Evolutionary conservation across 2,797 vertebrate genomes (phyloP).

Genomic region (Gymnodraco acuticeps): DNA sequence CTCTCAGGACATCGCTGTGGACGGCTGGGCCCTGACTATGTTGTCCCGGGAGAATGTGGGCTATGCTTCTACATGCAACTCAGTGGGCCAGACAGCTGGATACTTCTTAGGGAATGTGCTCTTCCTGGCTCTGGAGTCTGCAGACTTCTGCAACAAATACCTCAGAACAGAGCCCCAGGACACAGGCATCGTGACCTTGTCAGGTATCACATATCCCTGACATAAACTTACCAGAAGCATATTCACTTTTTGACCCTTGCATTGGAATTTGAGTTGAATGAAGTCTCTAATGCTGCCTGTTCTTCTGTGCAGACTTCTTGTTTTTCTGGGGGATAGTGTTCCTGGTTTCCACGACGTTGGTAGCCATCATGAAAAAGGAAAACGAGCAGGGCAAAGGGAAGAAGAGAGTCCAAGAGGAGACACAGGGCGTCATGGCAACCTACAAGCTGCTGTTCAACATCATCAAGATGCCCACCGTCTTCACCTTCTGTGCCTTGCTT

Average conservation of each 20-base stretch:
- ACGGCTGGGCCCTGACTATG: constrained; percentile 99
- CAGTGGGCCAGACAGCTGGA: constrained; percentile 97
- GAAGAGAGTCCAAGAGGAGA: constrained; percentile 86
- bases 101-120: constrained; percentile 98
- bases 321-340: constrained; percentile 97
- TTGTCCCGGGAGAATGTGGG: constrained; percentile 96
- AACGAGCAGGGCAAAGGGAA: constrained; percentile 72
- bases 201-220: constrained; percentile 60
- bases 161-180: constrained; percentile 90
- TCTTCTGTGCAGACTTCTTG: constrained; percentile 90
- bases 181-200: constrained; percentile 91
- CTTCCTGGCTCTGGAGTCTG: constrained; percentile 95
- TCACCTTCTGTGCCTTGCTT: constrained; percentile 93
- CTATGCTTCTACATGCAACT: constrained; percentile 98
- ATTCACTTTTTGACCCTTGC: too few relatives aligned
- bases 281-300: constrained; percentile 5
- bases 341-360: constrained; percentile 94
- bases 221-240: background rate
- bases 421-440: constrained; percentile 93
- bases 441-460: constrained; percentile 93
- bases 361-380: constrained; percentile 95
- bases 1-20: constrained; percentile 93
- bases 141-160: constrained; percentile 98
- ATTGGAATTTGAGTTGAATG: background rate
- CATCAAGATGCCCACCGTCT: constrained; percentile 94